Conservation (phyloP, 2,797 vertebrate species). For the Eleutherodactylus coqui region DNA sequence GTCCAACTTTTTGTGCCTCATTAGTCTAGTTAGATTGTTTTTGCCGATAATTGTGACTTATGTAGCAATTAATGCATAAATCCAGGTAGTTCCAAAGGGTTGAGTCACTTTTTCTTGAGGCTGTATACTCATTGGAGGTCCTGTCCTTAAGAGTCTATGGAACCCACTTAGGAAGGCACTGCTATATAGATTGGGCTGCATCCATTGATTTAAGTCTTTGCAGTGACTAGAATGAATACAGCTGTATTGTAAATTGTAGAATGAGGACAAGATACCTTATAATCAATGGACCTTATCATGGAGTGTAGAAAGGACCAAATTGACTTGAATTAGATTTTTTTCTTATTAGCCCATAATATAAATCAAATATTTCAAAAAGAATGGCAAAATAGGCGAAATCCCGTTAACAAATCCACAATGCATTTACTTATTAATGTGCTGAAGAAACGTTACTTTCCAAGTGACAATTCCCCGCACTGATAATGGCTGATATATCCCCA, state of each 20-base stretch:
- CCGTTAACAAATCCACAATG: background rate
- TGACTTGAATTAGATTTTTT: background rate
- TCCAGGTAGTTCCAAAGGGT: too few relatives aligned
- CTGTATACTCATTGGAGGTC: too few relatives aligned
- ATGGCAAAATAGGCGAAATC: background rate
- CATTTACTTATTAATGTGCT: background rate
- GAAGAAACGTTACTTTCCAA: constrained; percentile 1
- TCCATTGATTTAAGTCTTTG: background rate
- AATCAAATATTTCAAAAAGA: background rate
- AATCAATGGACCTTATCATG: background rate
- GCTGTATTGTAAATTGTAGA: background rate
- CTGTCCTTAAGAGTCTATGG: too few relatives aligned
- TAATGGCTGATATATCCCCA: background rate
- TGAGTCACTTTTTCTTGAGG: too few relatives aligned
- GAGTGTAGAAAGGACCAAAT: background rate
- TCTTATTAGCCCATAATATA: background rate
- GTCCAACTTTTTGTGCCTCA: too few relatives aligned
- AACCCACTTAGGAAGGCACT: too few relatives aligned
- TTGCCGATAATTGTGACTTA: too few relatives aligned
- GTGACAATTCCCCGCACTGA: background rate
- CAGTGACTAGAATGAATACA: background rate
- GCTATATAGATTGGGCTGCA: too few relatives aligned
- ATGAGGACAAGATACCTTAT: background rate
- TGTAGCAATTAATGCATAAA: too few relatives aligned
- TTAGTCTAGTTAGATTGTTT: too few relatives aligned